Conservation (phyloP, 2,888 invertebrate genomes). For the Tuberolachnus salignus region DNA sequence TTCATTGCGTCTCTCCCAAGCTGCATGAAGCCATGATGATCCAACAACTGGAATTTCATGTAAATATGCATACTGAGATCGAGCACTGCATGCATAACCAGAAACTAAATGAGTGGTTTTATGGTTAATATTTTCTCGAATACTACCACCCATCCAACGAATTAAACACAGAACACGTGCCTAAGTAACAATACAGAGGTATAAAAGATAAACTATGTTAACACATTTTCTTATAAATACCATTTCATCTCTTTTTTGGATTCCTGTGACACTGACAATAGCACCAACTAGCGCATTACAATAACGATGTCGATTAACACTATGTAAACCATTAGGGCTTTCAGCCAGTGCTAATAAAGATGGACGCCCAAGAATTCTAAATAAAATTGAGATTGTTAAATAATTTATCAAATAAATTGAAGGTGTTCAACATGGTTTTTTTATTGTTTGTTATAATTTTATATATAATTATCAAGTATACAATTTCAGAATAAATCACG, state of each 20-base stretch:
- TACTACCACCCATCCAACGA: conserved; percentile 96
- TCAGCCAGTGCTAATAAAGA: conserved; percentile 78
- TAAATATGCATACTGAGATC: conserved; percentile 91
- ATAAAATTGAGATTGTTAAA: conserved; percentile 56
- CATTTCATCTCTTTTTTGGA: conserved; percentile 86
- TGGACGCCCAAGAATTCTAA: conserved; percentile 79
- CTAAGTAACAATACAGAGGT: conserved; percentile 65
- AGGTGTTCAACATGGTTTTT: no score
- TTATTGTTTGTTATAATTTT: no score
- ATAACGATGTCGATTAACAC: conserved; percentile 77
- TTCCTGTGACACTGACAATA: conserved; percentile 90
- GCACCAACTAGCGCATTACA: conserved; percentile 87
- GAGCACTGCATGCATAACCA: conserved; percentile 85
- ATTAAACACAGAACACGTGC: conserved; percentile 84
- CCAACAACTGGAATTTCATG: conserved; percentile 88
- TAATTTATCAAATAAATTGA: no score
- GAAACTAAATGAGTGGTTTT: conserved; percentile 94
- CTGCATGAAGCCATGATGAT: conserved; percentile 83
- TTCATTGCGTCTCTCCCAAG: conserved; percentile 82
- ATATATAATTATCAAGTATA: no score
- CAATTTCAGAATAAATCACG: no score
- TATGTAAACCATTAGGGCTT: conserved; percentile 71
- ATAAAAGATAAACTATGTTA: not conserved
- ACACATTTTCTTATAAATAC: conserved; percentile 64
- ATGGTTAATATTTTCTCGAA: conserved; percentile 85